These are phyloP conservation scores for Teleogryllus oceanicus DNA, from an alignment of 2,888 invertebrate genomes.

Conservation along the genomic window DNA sequence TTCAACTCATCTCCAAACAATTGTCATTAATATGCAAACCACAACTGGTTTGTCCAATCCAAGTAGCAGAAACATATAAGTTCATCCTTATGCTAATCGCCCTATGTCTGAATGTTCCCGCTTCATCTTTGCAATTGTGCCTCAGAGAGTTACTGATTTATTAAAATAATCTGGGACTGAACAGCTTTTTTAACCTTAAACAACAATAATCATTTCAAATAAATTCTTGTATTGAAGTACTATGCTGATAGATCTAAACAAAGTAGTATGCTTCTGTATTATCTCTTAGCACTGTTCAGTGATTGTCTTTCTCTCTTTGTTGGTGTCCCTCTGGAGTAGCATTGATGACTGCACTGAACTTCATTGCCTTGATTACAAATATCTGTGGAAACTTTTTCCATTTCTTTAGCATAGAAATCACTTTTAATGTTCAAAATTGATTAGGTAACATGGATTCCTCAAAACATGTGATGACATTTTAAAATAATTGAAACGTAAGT, in stretches of 20 bases:
- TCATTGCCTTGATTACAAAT: too few relatives aligned
- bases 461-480: not conserved
- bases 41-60: not conserved
- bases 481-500: not conserved
- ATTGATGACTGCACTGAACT: too few relatives aligned
- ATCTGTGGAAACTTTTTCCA: too few relatives aligned
- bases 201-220: not conserved
- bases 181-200: not conserved
- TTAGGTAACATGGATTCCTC: too few relatives aligned
- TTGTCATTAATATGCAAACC: not conserved
- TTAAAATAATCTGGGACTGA: not conserved
- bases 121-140: slow-evolving; percentile 9
- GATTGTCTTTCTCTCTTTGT: too few relatives aligned
- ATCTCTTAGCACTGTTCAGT: too few relatives aligned
- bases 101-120: not conserved
- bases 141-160: slow-evolving; percentile 9
- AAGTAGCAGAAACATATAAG: not conserved
- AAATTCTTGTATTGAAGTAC: not conserved
- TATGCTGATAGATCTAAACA: not conserved
- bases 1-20: slow-evolving; percentile 7
- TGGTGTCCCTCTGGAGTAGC: too few relatives aligned
- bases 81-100: not conserved
- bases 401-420: too few relatives aligned
- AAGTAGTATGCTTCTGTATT: too few relatives aligned
- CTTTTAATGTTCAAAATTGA: too few relatives aligned